Evolutionary conservation across 2,113 vertebrate genomes (phyloP), one percentile per base, ranked within the genome.

Genomic region (Geothlypis trichas): DNA sequence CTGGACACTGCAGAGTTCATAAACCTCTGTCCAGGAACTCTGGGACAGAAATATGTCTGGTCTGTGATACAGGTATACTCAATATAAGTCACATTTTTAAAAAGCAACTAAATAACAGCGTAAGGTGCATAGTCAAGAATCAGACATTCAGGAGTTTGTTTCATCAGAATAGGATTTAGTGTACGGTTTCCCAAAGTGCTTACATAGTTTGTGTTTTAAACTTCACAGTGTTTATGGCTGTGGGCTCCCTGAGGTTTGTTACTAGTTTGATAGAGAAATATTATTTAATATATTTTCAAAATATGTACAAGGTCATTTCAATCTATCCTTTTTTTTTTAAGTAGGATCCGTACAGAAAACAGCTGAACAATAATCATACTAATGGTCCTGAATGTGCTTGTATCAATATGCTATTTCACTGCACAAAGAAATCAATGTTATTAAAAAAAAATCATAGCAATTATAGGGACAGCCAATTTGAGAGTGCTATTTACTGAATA

Each of bases 401-500:
- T 93, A 84, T 72, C 87, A 93, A 61, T 91, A 89, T 54, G 62
- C 28, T 91, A 72, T 76, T 90, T 79, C 54, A 63, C 69, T 89
- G 63, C 54, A 42, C 51, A 89, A 84, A 68, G n/a, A 68, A 81
- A 94, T 79, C 61, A 74, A 61, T 87, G 59, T 49, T 91, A 76
- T 93, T 95, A 5, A 44, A 79, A 88, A 90, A 79, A 84, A 58
- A 73, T n/a, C 65, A 80, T 55, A 66, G 83, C 37, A 87, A 75
- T 87, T 62, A 54, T n/a, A 89, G 71, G 33, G 28, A 62, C 66
- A 89, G 46, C 31, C 41, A 87, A 76, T 93, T 90, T 87, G 41
- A 54, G n/a, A 87, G 54, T 82, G 73, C 84, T 84, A 76, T 96
- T 95, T 93, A 69, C 37, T 79, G 74, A 85, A 85, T 79, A 87